Evolutionary conservation across 2,113 vertebrate species (phyloP).

Genomic region (Mobula birostris): DNA sequence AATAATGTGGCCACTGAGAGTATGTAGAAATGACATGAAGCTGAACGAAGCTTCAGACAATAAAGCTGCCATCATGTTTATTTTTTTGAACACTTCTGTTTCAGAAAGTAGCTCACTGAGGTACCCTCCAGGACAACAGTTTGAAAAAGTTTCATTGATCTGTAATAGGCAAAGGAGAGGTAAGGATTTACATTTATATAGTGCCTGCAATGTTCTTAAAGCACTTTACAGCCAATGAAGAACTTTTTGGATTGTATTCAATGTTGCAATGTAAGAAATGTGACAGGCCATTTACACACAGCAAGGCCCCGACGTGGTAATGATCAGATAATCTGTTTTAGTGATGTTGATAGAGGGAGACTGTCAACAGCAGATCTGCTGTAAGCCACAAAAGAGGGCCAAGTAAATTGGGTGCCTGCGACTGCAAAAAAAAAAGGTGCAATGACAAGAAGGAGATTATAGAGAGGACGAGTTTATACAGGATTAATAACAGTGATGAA

Average conservation of each 20-base stretch:
- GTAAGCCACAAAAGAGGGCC: background rate
- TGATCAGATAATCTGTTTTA: no score
- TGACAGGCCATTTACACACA: no score
- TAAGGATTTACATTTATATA: background rate
- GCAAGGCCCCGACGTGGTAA: no score
- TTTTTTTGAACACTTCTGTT: background rate
- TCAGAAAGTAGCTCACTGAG: background rate
- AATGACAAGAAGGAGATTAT: background rate
- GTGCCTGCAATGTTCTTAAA: no score
- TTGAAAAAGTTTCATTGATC: background rate
- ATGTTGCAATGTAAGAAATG: no score
- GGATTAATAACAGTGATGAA: background rate
- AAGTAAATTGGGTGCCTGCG: background rate
- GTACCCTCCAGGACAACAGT: background rate
- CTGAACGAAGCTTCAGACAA: no score
- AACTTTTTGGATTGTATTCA: no score
- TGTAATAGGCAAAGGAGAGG: background rate
- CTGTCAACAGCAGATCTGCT: background rate
- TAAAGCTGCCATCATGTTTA: no score
- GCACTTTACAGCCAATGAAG: no score
- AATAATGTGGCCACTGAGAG: no score
- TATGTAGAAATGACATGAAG: no score
- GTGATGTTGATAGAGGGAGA: no score
- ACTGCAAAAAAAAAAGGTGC: background rate
- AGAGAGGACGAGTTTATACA: background rate